These are phyloP conservation scores for Andrena haemorrhoa DNA, from an alignment of 2,888 invertebrate species.

Conservation along the genomic window DNA sequence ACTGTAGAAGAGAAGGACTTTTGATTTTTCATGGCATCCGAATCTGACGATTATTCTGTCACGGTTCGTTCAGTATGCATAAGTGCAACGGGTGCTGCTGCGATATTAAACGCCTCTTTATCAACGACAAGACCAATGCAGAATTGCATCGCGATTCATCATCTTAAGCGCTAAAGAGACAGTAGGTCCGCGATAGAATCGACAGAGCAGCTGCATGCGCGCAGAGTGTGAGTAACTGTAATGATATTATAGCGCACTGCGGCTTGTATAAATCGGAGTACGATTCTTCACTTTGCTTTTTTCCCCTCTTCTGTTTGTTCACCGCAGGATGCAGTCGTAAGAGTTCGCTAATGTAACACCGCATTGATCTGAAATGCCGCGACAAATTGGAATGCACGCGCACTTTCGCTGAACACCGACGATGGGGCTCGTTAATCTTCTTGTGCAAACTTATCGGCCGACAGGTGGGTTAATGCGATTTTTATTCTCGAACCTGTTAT, in stretches of 20 bases:
- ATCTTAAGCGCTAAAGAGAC: neutral
- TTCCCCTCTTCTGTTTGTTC: neutral
- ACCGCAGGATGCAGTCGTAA: conserved; percentile 1
- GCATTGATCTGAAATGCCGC: conserved; percentile 35
- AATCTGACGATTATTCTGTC: conserved; percentile 37
- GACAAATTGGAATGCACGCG: conserved; percentile 57
- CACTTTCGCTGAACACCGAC: conserved; percentile 53
- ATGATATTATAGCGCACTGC: neutral
- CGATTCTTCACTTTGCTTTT: neutral
- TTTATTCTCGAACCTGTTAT: conserved; percentile 61
- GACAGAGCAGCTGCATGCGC: conserved; percentile 4
- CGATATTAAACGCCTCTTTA: conserved; percentile 6
- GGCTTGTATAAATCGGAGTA: neutral
- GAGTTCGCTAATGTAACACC: conserved; percentile 33
- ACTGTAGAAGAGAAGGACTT: neutral
- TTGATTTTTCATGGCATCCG: conserved; percentile 24
- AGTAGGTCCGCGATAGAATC: neutral
- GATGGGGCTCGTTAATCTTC: conserved; percentile 60
- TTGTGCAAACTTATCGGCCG: conserved; percentile 59
- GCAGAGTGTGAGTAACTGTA: neutral
- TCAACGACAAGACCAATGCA: conserved; percentile 8
- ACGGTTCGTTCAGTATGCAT: conserved; percentile 28
- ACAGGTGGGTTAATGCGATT: conserved; percentile 60
- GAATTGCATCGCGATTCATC: conserved; percentile 20
- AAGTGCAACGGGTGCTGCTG: conserved; percentile 11